Percentiles rank a stretch among this genome's conserved stretches.
Evolutionary conservation across 2,113 vertebrate species (phyloP).

Genomic region (Onychostoma macrolepis): DNA sequence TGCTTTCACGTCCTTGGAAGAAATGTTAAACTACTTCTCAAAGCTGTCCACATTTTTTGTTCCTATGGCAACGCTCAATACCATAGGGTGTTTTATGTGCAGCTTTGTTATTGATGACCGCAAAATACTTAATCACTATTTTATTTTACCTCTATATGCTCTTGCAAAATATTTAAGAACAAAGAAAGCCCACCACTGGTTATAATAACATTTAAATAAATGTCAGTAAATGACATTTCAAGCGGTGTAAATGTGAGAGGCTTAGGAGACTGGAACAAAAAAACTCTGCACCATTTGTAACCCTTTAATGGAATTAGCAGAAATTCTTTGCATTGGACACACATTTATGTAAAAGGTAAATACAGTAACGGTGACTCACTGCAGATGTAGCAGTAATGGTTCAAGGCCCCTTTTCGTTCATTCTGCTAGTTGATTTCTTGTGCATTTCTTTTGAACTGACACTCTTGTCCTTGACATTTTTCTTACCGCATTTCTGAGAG

Average conservation of each 20-base stretch:
- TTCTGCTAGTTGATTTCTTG: background rate
- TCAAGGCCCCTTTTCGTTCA: background rate
- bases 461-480: background rate
- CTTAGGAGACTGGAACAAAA: background rate
- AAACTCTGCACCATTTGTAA: background rate
- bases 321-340: background rate
- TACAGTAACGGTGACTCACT: background rate
- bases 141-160: background rate
- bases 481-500: background rate
- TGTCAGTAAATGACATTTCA: background rate
- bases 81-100: background rate
- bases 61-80: background rate
- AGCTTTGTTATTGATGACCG: background rate
- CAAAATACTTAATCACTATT: background rate
- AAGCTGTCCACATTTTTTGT: background rate
- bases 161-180: background rate
- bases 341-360: background rate
- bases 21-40: background rate
- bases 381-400: background rate
- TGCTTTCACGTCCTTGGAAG: background rate
- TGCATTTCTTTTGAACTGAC: background rate
- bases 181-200: background rate
- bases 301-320: background rate
- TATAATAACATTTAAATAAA: background rate
- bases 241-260: background rate